These are phyloP conservation scores for Prostheceraeus crozeri DNA, from an alignment of 2,888 invertebrate genomes.

Conservation along the genomic window DNA sequence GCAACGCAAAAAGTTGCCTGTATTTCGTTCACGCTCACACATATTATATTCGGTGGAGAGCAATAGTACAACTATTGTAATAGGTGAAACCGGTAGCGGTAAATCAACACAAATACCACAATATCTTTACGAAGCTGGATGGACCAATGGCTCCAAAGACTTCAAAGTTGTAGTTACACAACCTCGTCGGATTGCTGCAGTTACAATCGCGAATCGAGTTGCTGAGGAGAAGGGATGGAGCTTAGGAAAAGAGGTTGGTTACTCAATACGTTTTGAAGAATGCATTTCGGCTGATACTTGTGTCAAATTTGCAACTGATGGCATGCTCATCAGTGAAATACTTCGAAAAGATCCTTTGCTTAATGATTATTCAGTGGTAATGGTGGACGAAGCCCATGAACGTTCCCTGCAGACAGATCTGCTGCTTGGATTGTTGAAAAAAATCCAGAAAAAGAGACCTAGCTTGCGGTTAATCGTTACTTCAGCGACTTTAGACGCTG, in stretches of 20 bases:
- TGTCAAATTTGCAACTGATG: conserved; percentile 84
- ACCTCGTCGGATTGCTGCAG: conserved; percentile 80
- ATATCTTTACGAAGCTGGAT: conserved; percentile 80
- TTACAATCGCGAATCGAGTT: conserved; percentile 76
- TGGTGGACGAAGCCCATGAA: conserved; percentile 88
- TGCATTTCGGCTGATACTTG: conserved; percentile 11
- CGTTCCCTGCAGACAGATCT: conserved; percentile 84
- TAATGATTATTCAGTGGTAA: conserved; percentile 72
- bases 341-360: conserved; percentile 86
- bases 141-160: conserved; percentile 64
- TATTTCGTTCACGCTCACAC: conserved; percentile 71
- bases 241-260: conserved; percentile 73
- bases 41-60: conserved; percentile 81
- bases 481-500: conserved; percentile 90
- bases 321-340: conserved; percentile 84
- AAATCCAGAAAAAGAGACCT: conserved; percentile 61
- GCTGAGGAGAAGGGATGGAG: conserved; percentile 74
- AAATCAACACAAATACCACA: conserved; percentile 78
- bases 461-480: conserved; percentile 77
- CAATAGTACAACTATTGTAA: conserved; percentile 72
- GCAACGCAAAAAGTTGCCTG: conserved; percentile 76
- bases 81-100: conserved; percentile 86
- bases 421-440: conserved; percentile 81
- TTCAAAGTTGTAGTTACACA: conserved; percentile 75
- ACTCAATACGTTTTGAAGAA: conserved; percentile 66